Conservation (phyloP, 2,888 invertebrate species). For the Lithophane socia region DNA sequence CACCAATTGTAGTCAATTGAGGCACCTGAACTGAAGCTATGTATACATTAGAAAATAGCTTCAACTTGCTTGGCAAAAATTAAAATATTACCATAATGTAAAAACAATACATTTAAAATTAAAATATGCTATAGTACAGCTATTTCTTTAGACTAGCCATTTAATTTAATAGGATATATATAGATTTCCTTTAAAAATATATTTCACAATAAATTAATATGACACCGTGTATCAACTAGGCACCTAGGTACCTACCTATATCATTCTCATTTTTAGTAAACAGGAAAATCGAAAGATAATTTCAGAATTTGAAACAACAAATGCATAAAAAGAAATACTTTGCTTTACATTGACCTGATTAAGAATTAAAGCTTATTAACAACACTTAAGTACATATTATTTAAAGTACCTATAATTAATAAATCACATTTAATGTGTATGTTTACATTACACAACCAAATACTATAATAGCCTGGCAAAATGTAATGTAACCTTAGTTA, state of each 20-base stretch:
- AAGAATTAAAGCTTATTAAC: constrained; percentile 62
- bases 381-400: constrained; percentile 65
- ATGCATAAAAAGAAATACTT: constrained; percentile 14
- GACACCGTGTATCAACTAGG: constrained; percentile 38
- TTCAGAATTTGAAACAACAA: constrained; percentile 14
- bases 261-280: not conserved
- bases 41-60: not conserved
- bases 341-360: constrained; percentile 23
- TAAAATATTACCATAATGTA: constrained; percentile 4
- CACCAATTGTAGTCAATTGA: not conserved
- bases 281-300: not conserved
- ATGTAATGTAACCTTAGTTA: constrained; percentile 17
- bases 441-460: constrained; percentile 58
- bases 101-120: constrained; percentile 27
- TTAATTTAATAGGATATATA: constrained; percentile 16
- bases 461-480: constrained; percentile 32
- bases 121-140: constrained; percentile 29
- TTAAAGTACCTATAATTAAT: constrained; percentile 48
- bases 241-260: constrained; percentile 1
- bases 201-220: constrained; percentile 35
- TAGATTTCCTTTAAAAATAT: constrained; percentile 11
- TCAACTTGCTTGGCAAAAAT: not conserved
- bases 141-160: constrained; percentile 26
- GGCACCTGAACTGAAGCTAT: constrained; percentile 1
- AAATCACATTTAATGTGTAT: constrained; percentile 63